These are phyloP conservation scores for Zosterops borbonicus DNA, from an alignment of 2,113 vertebrate genomes.

Conservation along the genomic window DNA sequence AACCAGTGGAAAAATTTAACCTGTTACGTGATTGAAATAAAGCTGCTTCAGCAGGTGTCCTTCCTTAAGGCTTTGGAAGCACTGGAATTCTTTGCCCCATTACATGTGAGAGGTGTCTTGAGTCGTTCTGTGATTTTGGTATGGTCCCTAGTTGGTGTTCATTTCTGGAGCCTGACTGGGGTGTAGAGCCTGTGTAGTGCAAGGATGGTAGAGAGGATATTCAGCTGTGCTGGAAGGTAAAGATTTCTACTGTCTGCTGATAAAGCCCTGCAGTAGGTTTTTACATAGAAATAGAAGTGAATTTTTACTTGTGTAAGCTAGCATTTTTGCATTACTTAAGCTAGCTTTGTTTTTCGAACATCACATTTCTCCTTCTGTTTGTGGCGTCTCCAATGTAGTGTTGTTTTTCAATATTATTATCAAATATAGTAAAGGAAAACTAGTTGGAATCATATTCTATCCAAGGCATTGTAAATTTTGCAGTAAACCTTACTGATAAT, in stretches of 20 bases:
- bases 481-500: neutral
- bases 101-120: neutral
- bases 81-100: neutral
- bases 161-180: neutral
- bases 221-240: neutral
- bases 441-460: neutral
- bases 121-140: neutral
- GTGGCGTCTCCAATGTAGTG: neutral
- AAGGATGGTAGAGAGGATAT: neutral
- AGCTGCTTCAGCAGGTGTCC: neutral
- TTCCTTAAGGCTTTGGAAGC: neutral
- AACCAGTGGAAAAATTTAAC: neutral
- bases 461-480: neutral
- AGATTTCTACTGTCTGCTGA: neutral
- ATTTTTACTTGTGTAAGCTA: neutral
- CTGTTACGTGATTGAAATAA: neutral
- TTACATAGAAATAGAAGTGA: neutral
- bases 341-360: neutral
- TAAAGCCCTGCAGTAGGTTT: neutral
- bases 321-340: neutral
- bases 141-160: neutral
- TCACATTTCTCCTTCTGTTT: neutral
- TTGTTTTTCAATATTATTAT: neutral
- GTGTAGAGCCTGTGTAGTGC: neutral
- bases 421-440: neutral